Evolutionary conservation across 2,113 vertebrate genomes (phyloP).

Genomic region (Brienomyrus longianalis): DNA sequence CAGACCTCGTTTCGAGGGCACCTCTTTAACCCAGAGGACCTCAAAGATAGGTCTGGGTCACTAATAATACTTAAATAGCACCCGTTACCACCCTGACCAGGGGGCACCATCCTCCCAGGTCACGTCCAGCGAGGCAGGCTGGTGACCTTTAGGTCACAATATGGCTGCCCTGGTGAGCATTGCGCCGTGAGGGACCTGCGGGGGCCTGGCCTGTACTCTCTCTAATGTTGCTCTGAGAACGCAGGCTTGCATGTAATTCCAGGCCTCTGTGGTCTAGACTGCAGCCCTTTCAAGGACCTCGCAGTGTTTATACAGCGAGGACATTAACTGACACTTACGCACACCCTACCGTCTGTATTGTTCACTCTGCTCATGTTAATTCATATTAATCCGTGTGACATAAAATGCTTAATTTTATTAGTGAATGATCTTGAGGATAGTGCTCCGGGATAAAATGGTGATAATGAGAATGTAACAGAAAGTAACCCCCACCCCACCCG

Average conservation of each 20-base stretch:
- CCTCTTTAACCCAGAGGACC: background rate
- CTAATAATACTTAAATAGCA: conserved; percentile 14
- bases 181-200: background rate
- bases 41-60: conserved; percentile 16
- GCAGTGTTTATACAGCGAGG: background rate
- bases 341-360: background rate
- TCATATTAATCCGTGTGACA: background rate
- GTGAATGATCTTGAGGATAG: background rate
- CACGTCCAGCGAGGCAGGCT: conserved; percentile 2
- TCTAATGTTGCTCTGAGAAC: conserved; percentile 8
- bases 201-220: conserved; percentile 1
- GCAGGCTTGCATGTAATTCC: conserved; percentile 11
- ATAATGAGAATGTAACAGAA: background rate
- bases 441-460: background rate
- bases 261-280: background rate
- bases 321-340: background rate
- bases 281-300: background rate
- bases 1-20: background rate
- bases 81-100: background rate
- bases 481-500: background rate
- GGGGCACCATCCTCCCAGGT: background rate
- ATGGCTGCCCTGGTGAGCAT: conserved; percentile 19
- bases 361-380: background rate
- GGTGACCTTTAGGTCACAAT: conserved; percentile 5
- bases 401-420: background rate